Conservation (phyloP, 2,113 vertebrate species). For the Erinaceus europaeus region DNA sequence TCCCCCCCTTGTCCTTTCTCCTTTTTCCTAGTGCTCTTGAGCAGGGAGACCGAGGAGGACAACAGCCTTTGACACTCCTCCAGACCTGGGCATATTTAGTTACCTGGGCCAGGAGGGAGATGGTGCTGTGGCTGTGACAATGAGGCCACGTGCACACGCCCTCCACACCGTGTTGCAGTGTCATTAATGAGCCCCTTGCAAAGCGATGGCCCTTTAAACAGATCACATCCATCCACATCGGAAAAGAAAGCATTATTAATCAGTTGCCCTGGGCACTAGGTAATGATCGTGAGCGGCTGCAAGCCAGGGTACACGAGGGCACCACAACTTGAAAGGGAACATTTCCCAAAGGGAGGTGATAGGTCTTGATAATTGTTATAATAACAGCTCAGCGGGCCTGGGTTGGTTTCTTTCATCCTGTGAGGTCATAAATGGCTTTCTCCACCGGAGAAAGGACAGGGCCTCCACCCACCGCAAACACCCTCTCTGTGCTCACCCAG, state of each 20-base stretch:
- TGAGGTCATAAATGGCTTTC: slow-evolving; percentile 76
- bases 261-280: slow-evolving; percentile 50
- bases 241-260: slow-evolving; percentile 62
- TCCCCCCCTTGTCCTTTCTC: background rate
- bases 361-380: slow-evolving; percentile 74
- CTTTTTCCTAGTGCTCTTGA: background rate
- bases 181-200: slow-evolving; percentile 7
- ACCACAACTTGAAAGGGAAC: slow-evolving; percentile 69
- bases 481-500: slow-evolving; percentile 41
- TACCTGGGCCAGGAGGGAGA: background rate
- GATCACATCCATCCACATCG: background rate
- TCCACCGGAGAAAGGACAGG: slow-evolving; percentile 69
- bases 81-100: background rate
- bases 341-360: slow-evolving; percentile 67
- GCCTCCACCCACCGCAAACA: slow-evolving; percentile 71
- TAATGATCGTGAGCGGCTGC: slow-evolving; percentile 47
- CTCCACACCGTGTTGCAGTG: background rate
- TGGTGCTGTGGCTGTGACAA: background rate
- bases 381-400: slow-evolving; percentile 69
- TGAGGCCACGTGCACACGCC: background rate
- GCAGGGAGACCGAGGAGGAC: slow-evolving; percentile 29
- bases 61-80: background rate
- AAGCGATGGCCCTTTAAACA: slow-evolving; percentile 40
- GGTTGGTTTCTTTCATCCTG: slow-evolving; percentile 73
- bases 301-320: slow-evolving; percentile 56